Evolutionary conservation across 2,888 invertebrate species (phyloP).

Genomic region (Diaperis boleti): DNA sequence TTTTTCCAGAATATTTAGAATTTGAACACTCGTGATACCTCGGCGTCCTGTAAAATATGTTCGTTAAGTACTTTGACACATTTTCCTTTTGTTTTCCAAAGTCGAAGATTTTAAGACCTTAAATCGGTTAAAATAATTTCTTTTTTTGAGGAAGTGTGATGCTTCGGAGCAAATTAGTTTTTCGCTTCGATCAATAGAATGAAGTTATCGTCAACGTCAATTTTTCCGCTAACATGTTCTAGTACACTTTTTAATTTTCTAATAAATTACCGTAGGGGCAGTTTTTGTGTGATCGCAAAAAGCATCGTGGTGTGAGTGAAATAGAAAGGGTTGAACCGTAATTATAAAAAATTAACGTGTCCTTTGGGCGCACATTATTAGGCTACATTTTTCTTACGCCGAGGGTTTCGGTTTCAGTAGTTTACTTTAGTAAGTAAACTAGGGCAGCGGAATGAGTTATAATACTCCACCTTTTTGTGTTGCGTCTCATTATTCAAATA

Average conservation of each 20-base stretch:
- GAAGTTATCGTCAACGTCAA: constrained; percentile 21
- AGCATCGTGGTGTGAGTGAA: constrained; percentile 9
- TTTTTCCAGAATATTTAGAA: not conserved
- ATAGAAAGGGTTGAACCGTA: constrained; percentile 22
- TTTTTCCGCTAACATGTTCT: constrained; percentile 18
- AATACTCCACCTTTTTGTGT: constrained; percentile 42
- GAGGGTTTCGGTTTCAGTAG: constrained; percentile 36
- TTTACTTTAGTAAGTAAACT: constrained; percentile 37
- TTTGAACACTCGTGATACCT: not conserved
- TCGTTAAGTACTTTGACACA: too few relatives aligned
- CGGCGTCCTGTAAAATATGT: too few relatives aligned
- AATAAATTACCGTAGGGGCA: constrained; percentile 10
- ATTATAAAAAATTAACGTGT: constrained; percentile 37
- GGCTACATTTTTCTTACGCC: constrained; percentile 39
- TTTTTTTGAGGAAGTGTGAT: constrained; percentile 18
- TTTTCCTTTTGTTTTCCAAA: not conserved
- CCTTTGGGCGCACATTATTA: constrained; percentile 33
- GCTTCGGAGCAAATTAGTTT: constrained; percentile 20
- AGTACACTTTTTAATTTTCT: constrained; percentile 14
- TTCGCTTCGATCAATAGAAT: constrained; percentile 21
- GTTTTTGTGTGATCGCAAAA: constrained; percentile 12
- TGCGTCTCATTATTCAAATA: constrained; percentile 44
- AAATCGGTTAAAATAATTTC: not conserved
- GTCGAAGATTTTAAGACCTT: not conserved
- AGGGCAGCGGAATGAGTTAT: constrained; percentile 42